Evolutionary conservation across 2,797 vertebrate genomes (phyloP), one percentile per base, ranked within the genome.

Genomic region (Valencia hispanica): DNA sequence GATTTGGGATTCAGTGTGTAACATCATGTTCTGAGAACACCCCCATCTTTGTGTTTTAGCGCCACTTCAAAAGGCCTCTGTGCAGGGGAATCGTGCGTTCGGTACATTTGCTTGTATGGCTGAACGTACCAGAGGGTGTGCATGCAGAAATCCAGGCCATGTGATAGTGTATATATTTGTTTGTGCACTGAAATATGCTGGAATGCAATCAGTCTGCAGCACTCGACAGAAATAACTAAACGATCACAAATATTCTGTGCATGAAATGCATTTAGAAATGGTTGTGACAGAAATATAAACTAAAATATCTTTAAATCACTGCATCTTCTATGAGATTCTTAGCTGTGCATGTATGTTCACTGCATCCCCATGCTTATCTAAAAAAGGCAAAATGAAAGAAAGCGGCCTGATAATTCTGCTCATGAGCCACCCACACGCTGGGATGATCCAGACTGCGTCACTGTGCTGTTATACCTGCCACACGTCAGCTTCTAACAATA

Each of bases 1-100:
- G 75, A 91, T 91, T 86, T 88, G 63, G 81, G 73, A 89, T 91
- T 86, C 65, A 80, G 51, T 53, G 78, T 77, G 76, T 74, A 79
- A 78, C 86, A 83, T 76, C 73, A 36, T 80, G 77, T 88, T 84
- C 80, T 68, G 32, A 85, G 77, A 85, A 88, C 82, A 83, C 78
- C 82, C 79, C 74, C 78, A 79, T 85, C 57, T 78, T 68, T 48
- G 70, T 84, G 63, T 84, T 79, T 79, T 45, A 75, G 77, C 77
- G 66, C 57, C 51, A 79, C 79, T 90, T 87, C 77, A 84, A 90
- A 90, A 88, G 80, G 79, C 77, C 86, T 55, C 10, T 0, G 43
- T 71, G 43, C 34, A 34, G 63, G 41, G n/a, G 65, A 78, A 61
- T 74, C 30, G 65, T 59, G 57, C 4, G 3, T 17, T 41, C 48